A percentile compares a stretch with the other conserved stretches of the same genome.
phyloP scores from a whole-genome alignment of 2,797 vertebrate species.

The Pipistrellus pipistrellus region DNA sequence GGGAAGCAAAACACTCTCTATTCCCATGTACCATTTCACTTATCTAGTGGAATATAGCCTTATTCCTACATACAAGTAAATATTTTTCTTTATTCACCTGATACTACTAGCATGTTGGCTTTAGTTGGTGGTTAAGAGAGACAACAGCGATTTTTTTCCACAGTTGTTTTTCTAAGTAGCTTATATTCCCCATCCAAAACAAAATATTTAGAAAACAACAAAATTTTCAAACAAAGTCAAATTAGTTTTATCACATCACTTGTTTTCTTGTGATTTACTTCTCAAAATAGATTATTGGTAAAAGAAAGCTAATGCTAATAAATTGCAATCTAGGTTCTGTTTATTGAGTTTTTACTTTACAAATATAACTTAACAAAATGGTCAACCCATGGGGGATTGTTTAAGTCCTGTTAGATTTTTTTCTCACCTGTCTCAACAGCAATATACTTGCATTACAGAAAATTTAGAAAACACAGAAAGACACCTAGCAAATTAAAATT shows the following conservation, averaged over 20 bases:
- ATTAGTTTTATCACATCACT: conserved; percentile 25
- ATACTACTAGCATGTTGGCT: conserved; percentile 1
- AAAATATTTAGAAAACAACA: conserved; percentile 66
- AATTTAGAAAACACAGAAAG: conserved; percentile 60
- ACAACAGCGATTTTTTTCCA: conserved; percentile 39
- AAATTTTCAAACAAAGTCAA: conserved; percentile 56
- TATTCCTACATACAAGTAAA: conserved; percentile 22
- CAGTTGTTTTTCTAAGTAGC: conserved; percentile 37
- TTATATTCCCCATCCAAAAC: conserved; percentile 33
- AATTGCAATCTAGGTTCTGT: conserved; percentile 35
- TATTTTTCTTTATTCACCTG: conserved; percentile 40
- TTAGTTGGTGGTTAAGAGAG: conserved; percentile 1
- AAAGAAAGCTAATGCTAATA: conserved; percentile 35
- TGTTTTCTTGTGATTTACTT: conserved; percentile 15
- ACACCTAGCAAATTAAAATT: conserved; percentile 36
- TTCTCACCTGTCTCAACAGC: background rate
- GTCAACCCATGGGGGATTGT: background rate
- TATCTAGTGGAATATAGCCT: background rate
- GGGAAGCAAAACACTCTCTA: conserved; percentile 38
- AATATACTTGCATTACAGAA: conserved; percentile 7
- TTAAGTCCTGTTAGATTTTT: background rate
- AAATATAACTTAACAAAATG: conserved; percentile 9
- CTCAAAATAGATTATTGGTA: conserved; percentile 52
- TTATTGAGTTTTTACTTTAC: conserved; percentile 62
- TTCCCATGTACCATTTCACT: conserved; percentile 7